phyloP scores from a whole-genome alignment of 2,113 vertebrate genomes.

The Chelonoidis abingdonii region DNA sequence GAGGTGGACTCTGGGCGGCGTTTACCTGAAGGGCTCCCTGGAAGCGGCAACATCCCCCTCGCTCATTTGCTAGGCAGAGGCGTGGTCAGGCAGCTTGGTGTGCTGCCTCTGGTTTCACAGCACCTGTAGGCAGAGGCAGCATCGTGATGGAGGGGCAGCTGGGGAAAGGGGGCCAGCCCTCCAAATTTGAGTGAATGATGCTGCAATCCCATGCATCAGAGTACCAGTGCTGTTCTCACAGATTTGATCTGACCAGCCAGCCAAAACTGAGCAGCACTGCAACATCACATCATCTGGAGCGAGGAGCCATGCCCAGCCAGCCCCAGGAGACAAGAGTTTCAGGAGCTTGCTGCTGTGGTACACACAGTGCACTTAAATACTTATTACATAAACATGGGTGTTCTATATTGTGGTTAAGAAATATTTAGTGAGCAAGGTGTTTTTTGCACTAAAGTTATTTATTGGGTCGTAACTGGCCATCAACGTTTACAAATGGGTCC shows the following conservation, averaged over 20 bases:
- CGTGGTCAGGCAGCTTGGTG: no score
- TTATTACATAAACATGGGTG: not conserved
- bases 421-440: not conserved
- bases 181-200: not conserved
- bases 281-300: not conserved
- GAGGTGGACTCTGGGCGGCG: no score
- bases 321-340: not conserved
- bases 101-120: no score
- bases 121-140: no score
- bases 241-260: not conserved
- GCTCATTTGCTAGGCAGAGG: no score
- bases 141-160: no score
- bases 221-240: not conserved
- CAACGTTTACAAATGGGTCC: not conserved
- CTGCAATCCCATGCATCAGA: not conserved
- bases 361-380: not conserved
- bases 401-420: not conserved
- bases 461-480: not conserved
- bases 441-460: not conserved
- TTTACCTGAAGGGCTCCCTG: no score
- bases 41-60: no score
- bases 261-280: not conserved
- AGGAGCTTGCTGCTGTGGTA: not conserved
- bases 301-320: not conserved
- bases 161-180: no score